Percentiles rank a stretch among this genome's conserved stretches.
phyloP scores from a whole-genome alignment of 2,888 invertebrate species.

The Nemurella pictetii region DNA sequence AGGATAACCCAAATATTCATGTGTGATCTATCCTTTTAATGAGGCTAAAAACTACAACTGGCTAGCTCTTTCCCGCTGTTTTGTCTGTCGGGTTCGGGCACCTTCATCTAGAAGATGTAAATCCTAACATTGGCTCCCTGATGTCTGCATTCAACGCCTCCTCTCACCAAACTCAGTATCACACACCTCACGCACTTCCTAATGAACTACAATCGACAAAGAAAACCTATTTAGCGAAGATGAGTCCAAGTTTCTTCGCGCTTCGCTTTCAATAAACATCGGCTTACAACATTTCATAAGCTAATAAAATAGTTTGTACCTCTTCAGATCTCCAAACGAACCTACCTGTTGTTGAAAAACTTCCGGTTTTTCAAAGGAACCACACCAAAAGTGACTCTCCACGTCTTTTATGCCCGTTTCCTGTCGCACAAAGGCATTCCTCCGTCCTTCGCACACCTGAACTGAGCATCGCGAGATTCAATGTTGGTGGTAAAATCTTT shows the following conservation, averaged over 20 bases:
- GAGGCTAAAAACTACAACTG: no score
- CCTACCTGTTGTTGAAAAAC: not conserved
- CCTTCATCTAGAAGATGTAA: no score
- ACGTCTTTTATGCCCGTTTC: slow-evolving; percentile 3
- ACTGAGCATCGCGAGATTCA: not conserved
- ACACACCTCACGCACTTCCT: no score
- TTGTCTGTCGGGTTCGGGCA: no score
- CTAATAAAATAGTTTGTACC: slow-evolving; percentile 4
- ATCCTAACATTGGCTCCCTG: no score
- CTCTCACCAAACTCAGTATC: no score
- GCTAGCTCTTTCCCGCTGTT: no score
- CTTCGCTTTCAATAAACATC: not conserved
- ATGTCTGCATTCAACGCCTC: no score
- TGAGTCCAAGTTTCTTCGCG: not conserved
- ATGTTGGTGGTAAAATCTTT: slow-evolving; percentile 30
- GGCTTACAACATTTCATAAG: not conserved
- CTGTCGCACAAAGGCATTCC: slow-evolving; percentile 4
- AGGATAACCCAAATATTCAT: no score
- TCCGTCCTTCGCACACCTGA: not conserved
- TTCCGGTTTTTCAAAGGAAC: slow-evolving; percentile 4
- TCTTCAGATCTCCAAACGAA: not conserved
- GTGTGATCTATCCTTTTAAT: no score
- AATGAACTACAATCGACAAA: not conserved
- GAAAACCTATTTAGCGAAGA: not conserved
- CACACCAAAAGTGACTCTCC: not conserved